Conservation (phyloP, 2,888 invertebrate genomes). For the Ctena decussata region DNA sequence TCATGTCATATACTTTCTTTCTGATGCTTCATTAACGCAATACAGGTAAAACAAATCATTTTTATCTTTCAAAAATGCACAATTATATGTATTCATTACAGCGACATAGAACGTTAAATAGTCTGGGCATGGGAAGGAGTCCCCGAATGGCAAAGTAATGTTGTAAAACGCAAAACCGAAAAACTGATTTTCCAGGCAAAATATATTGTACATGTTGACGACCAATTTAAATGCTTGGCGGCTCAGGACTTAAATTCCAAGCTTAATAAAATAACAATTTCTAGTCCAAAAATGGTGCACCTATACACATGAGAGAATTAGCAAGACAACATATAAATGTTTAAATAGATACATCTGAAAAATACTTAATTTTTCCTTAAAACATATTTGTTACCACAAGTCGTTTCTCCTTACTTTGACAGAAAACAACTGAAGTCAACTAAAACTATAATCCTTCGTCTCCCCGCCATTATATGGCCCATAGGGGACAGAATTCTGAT, state of each 20-base stretch:
- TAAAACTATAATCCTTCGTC: no score
- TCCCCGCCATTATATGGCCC: no score
- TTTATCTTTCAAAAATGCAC: conserved; percentile 8
- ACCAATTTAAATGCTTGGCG: not conserved
- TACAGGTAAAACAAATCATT: conserved; percentile 9
- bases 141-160: conserved; percentile 81
- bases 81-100: not conserved
- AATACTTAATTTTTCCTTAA: no score
- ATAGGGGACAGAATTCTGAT: no score
- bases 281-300: no score
- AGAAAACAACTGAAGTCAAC: no score
- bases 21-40: conserved; percentile 11
- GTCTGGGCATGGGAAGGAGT: conserved; percentile 83
- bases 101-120: conserved; percentile 83
- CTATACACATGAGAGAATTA: no score
- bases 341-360: no score
- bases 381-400: no score
- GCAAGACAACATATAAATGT: no score
- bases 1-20: not conserved
- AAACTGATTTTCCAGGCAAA: conserved; percentile 29
- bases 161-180: conserved; percentile 78
- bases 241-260: not conserved
- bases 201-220: not conserved
- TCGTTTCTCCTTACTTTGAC: no score
- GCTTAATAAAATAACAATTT: not conserved